These are phyloP conservation scores for Listronotus bonariensis DNA, from an alignment of 1,140 invertebrate genomes.

Conservation along the genomic window DNA sequence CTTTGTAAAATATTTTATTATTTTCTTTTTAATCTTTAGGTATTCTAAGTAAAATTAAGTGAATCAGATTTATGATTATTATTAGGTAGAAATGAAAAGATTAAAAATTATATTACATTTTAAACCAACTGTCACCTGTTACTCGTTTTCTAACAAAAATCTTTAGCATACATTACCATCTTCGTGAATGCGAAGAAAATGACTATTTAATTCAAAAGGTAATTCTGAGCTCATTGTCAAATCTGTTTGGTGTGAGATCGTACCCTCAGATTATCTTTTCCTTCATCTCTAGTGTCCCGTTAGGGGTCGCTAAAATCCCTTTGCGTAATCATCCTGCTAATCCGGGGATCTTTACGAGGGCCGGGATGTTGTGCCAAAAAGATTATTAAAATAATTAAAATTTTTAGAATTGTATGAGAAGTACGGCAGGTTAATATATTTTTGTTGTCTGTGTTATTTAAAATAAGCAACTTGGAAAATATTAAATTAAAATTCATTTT, in stretches of 20 bases:
- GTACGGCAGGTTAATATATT: no score
- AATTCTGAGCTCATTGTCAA: constrained; percentile 23
- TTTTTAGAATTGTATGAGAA: neutral
- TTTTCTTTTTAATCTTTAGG: no score
- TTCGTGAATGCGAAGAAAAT: constrained; percentile 9
- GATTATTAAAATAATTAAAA: constrained; percentile 22
- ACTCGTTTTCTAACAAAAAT: constrained; percentile 1
- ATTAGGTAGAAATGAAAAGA: no score
- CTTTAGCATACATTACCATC: constrained; percentile 8
- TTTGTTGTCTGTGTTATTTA: no score
- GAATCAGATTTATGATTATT: no score
- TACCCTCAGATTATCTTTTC: constrained; percentile 13
- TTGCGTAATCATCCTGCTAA: constrained; percentile 21
- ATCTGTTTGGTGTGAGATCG: constrained; percentile 22
- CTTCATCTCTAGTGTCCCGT: constrained; percentile 24
- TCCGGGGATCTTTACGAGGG: constrained; percentile 16
- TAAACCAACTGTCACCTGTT: neutral
- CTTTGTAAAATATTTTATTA: no score
- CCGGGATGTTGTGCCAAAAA: neutral
- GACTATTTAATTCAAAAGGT: constrained; percentile 25
- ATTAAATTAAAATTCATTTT: no score
- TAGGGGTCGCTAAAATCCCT: constrained; percentile 22
- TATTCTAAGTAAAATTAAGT: no score
- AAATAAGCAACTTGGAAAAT: no score
- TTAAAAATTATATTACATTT: no score